Evolutionary conservation across 2,113 vertebrate genomes (phyloP), one percentile per base, ranked within the genome.

Genomic region (Phodopus roborovskii): DNA sequence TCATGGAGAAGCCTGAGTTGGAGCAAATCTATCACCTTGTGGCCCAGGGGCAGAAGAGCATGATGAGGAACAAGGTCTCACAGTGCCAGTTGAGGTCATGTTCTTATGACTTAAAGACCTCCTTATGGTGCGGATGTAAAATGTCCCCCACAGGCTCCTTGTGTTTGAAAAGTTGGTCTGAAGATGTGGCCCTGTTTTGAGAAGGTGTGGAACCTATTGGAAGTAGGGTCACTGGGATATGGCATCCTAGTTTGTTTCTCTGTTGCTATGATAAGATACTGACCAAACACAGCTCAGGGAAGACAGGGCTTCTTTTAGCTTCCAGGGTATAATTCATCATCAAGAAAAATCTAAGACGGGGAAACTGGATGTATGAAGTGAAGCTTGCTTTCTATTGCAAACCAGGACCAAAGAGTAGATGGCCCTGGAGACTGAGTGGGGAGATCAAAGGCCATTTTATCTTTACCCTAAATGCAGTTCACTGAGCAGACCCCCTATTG

Each of bases 1-100:
- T 53, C 22, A n/a, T 62, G 39, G 0, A 1, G 5, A 39, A 53
- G 3, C 33, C 12, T 4, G 5, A 12, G 24, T 33, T 24, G 45
- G 26, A 53, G 9, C 42, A 86, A 53, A 77, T 7, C 6, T 12
- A 56, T 56, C 30, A 12, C 26, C 11, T 68, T 9, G 3, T 16
- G 12, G 45, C 26, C 83, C 78, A 60, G 68, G 66, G 26, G 33
- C 36, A 58, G 48, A 42, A 20, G 26, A 48, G 26, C 75, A 19
- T 8, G n/a, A 20, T 60, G n/a, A 19, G 36, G 85, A 39, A 7
- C 1, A 15, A 11, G 60, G 42, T 12, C 26, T n/a, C 3, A 7
- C 33, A 22, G 12, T 30, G 13, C 62, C 48, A 3, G 24, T 5
- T 1, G 7, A 12, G 1, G 0, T 3, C 26, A 39, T 7, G 48